Base-by-base conservation (phyloP, 2,888 invertebrate species). In the Cephus spinipes region DNA sequence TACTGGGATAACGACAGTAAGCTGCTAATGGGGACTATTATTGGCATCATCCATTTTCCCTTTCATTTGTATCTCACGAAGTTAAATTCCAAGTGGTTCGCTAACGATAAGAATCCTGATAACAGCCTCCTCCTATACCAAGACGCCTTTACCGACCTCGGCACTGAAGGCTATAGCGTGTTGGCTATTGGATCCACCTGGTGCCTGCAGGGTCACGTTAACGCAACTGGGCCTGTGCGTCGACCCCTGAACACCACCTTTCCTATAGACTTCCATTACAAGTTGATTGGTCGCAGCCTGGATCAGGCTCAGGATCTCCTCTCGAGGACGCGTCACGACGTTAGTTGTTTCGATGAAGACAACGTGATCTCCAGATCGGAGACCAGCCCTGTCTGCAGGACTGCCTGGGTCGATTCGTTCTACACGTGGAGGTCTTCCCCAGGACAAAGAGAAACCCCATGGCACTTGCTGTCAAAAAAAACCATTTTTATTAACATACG, bases 101-200 rank as follows among this genome's bases (percentile, higher is more conserved):
- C 23, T 55, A 55, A 55, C 55, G 55, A 55, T 55, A 55, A 55
- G 23, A 55, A 55, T 55, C 55, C 55, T 55, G 55, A 55, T 23
- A 55, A 55, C 55, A 55, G 55, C 55, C 55, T 55, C 9, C 76
- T 79, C 74, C 77, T 93, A 97, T 86, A 97, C 97, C 88, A 97
- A 94, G 87, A 97, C 96, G 81, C 97, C 97, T 87, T 94, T 95
- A 96, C 97, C 97, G 94, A 97, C 97, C 97, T 97, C 97, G 92
- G 96, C 95, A 90, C 95, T 96, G 92, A 97, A 97, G 76, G 97
- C 96, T 90, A 97, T 96, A 93, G 89, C 87, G 76, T 85, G 82
- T 12, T 86, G 85, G 73, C 85, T 85, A 71, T 92, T 92, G 78
- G 92, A 35, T 35, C 31, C 36, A 31, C 75, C 81, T 76, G 73